Percentiles rank a stretch among this genome's conserved stretches.
These are phyloP conservation scores for Desmodus rotundus DNA, from an alignment of 2,113 vertebrate genomes.

Conservation along the genomic window DNA sequence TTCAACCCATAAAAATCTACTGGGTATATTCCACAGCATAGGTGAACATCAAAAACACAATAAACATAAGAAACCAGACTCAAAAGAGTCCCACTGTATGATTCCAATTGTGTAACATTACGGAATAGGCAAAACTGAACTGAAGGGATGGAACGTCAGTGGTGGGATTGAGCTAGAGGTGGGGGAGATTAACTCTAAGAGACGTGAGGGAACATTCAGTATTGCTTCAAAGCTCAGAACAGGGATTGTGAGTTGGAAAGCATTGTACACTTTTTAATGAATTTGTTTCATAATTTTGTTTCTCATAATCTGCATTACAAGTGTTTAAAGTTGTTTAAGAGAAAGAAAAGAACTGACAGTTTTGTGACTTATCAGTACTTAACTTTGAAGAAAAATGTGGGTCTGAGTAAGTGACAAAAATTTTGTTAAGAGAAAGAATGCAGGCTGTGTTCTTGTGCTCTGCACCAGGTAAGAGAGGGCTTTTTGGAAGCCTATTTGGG, in stretches of 20 bases:
- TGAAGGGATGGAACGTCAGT: not conserved
- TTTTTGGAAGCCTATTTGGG: not conserved
- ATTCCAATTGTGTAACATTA: not conserved
- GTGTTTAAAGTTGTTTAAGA: not conserved
- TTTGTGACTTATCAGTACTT: not conserved
- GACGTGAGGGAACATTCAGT: not conserved
- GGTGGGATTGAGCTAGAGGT: not conserved
- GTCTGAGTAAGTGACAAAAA: not conserved
- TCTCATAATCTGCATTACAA: not conserved
- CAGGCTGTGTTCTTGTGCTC: too few relatives aligned
- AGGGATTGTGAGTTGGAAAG: not conserved
- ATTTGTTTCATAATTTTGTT: not conserved
- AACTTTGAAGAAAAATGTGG: not conserved
- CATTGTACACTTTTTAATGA: not conserved
- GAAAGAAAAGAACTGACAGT: not conserved
- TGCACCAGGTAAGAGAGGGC: not conserved
- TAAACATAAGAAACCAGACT: not conserved
- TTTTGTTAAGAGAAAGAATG: not conserved
- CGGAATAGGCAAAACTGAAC: not conserved
- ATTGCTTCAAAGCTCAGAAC: not conserved
- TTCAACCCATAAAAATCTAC: not conserved
- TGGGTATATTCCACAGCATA: not conserved
- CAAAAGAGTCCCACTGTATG: not conserved
- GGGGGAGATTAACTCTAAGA: not conserved
- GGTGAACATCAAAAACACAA: not conserved